These are phyloP conservation scores for Graphium colonna DNA, from an alignment of 2,888 invertebrate species.

Conservation along the genomic window DNA sequence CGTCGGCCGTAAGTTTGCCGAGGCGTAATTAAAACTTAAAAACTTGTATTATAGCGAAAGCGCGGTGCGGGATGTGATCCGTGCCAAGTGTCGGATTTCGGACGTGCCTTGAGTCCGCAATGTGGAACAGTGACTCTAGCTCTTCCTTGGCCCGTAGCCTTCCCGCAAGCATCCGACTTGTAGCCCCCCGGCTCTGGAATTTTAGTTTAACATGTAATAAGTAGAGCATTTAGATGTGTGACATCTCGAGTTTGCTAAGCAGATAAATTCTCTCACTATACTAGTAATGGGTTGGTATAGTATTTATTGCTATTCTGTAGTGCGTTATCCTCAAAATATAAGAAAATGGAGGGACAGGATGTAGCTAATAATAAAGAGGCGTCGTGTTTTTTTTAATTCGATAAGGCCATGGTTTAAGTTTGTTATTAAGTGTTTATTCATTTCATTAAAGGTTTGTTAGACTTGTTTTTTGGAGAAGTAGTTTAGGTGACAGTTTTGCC, in stretches of 20 bases:
- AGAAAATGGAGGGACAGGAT: no score
- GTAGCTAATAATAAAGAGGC: no score
- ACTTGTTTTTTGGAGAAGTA: no score
- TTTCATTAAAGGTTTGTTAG: no score
- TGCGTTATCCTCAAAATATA: no score
- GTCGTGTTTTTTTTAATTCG: no score
- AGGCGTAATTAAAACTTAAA: conserved; percentile 73
- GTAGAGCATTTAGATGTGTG: conserved; percentile 4
- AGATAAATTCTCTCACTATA: conserved; percentile 5
- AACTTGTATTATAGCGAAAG: conserved; percentile 61
- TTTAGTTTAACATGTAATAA: not conserved
- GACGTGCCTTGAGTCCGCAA: conserved; percentile 66
- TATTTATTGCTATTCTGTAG: no score
- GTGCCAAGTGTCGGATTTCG: conserved; percentile 73
- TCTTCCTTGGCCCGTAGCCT: conserved; percentile 7
- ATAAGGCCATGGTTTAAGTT: no score
- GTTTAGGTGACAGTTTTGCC: no score
- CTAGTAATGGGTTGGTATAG: no score
- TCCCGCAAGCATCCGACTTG: not conserved
- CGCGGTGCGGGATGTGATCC: conserved; percentile 54
- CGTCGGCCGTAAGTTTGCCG: conserved; percentile 44
- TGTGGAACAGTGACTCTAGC: conserved; percentile 30
- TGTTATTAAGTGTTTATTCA: no score
- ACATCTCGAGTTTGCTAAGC: not conserved
- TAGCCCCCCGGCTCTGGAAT: not conserved